Percentiles rank a stretch among this genome's conserved stretches.
Conservation (phyloP, 2,888 invertebrate genomes). For the Zaprionus obscuricornis region DNA sequence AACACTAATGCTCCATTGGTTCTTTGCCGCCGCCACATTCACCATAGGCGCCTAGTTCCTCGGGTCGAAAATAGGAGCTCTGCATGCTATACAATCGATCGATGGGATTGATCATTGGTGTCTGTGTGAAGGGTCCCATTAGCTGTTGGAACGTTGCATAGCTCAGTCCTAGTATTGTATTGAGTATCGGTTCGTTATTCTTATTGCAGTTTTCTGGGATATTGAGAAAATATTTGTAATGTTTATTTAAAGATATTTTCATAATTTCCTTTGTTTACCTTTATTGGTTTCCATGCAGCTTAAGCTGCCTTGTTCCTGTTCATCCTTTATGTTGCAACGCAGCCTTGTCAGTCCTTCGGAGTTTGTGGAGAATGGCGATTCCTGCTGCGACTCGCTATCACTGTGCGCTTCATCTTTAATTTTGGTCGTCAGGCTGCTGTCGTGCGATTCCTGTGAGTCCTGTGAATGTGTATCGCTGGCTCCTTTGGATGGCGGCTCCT, state of each 20-base stretch:
- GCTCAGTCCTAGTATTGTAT: conserved; percentile 82
- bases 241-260: neutral
- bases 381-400: conserved; percentile 83
- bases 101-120: conserved; percentile 85
- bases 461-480: conserved; percentile 82
- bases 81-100: conserved; percentile 87
- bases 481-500: conserved; percentile 84
- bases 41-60: conserved; percentile 83
- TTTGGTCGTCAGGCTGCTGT: conserved; percentile 85
- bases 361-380: conserved; percentile 77
- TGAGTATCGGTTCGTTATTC: conserved; percentile 82
- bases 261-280: conserved; percentile 57
- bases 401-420: conserved; percentile 87
- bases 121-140: conserved; percentile 83
- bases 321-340: conserved; percentile 81
- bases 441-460: conserved; percentile 84
- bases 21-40: conserved; percentile 78
- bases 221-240: neutral
- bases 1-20: conserved; percentile 68
- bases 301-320: conserved; percentile 81
- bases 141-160: conserved; percentile 83
- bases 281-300: conserved; percentile 83
- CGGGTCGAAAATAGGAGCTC: conserved; percentile 86
- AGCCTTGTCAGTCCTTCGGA: conserved; percentile 73
- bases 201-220: conserved; percentile 82